Conservation (phyloP, 2,888 invertebrate species). For the Proisotoma minuta region DNA sequence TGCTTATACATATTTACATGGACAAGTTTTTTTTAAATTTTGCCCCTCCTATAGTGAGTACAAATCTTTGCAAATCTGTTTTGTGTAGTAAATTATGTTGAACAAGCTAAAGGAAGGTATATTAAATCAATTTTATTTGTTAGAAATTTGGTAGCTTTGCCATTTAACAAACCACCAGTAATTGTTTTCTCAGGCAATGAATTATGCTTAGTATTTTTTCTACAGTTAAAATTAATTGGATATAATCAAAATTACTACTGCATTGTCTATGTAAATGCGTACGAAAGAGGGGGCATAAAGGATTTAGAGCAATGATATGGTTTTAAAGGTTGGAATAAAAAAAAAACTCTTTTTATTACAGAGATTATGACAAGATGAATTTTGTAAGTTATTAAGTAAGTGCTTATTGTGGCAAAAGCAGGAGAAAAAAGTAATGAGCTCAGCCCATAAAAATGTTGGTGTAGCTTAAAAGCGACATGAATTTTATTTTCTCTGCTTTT, state of each 20-base stretch:
- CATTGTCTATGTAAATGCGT: conserved; percentile 6
- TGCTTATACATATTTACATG: no score
- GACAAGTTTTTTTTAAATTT: no score
- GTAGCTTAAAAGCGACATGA: conserved; percentile 24
- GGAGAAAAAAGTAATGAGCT: conserved; percentile 20
- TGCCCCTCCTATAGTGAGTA: no score
- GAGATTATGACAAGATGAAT: conserved; percentile 9
- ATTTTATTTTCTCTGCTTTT: conserved; percentile 22
- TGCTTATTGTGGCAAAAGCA: conserved; percentile 12
- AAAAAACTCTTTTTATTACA: conserved; percentile 11
- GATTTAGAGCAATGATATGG: conserved; percentile 16
- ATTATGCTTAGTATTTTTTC: no score
- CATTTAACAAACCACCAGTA: no score
- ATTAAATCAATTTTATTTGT: no score
- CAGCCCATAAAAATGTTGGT: conserved; percentile 27
- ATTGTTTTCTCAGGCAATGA: no score
- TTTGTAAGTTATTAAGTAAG: conserved; percentile 17
- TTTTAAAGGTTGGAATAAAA: conserved; percentile 2
- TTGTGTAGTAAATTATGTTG: no score
- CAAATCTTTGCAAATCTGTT: no score
- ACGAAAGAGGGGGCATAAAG: conserved; percentile 1
- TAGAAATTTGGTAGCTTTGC: no score
- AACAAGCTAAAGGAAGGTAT: no score
- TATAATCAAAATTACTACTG: not conserved
- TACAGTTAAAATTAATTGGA: not conserved